Evolutionary conservation across 2,113 vertebrate genomes (phyloP).

Genomic region (Pollimyrus isidori): DNA sequence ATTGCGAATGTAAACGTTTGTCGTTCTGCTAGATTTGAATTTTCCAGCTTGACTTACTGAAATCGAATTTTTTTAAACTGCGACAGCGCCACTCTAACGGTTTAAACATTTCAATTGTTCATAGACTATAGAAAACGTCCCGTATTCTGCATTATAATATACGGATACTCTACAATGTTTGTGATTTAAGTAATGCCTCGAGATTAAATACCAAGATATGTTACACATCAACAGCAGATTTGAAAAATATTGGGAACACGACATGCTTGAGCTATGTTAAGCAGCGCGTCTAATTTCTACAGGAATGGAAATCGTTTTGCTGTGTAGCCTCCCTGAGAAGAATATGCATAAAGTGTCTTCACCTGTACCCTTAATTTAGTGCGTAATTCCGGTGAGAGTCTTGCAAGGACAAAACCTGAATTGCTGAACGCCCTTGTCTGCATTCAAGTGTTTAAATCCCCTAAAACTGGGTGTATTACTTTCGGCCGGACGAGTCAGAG

Average conservation of each 20-base stretch:
- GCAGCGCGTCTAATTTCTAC: not conserved
- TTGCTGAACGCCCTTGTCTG: not conserved
- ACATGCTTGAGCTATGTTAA: not conserved
- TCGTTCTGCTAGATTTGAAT: not conserved
- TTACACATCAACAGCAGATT: not conserved
- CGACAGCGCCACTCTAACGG: not conserved
- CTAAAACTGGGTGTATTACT: not conserved
- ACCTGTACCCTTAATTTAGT: not conserved
- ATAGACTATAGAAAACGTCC: not conserved
- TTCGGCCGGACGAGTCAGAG: not conserved
- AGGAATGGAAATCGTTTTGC: not conserved
- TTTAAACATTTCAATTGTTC: not conserved
- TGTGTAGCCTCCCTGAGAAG: not conserved
- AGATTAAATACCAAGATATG: not conserved
- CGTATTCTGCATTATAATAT: not conserved
- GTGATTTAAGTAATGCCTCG: not conserved
- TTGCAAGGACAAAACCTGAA: not conserved
- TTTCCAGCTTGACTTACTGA: not conserved
- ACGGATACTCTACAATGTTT: not conserved
- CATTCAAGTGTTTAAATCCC: not conserved
- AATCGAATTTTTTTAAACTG: not conserved
- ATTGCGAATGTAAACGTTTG: not conserved
- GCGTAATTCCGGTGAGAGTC: not conserved
- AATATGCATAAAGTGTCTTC: not conserved
- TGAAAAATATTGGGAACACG: not conserved